A percentile compares a stretch with the other conserved stretches of the same genome.
Conservation (phyloP, 2,113 vertebrate genomes). For the Misgurnus mizolepis region DNA sequence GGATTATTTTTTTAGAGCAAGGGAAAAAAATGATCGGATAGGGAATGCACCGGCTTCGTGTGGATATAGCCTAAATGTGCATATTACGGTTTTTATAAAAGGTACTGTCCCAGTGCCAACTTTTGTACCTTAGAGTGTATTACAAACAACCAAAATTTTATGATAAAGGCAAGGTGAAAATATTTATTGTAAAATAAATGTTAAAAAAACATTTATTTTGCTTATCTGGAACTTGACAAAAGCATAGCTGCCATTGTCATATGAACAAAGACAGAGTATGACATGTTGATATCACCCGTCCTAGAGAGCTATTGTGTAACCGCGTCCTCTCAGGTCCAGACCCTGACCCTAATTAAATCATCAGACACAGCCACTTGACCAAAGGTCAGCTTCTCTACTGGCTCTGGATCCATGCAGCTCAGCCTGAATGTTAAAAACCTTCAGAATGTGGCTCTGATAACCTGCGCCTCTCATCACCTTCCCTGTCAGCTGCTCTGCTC, state of each 20-base stretch:
- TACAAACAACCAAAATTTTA: too few species aligned
- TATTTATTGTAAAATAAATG: background rate
- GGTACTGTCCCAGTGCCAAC: too few species aligned
- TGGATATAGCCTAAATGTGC: too few species aligned
- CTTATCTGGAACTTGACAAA: background rate
- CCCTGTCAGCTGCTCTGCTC: conserved; percentile 21
- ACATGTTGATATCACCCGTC: conserved; percentile 11
- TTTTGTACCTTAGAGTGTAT: too few species aligned
- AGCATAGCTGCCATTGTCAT: conserved; percentile 8
- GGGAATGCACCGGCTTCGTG: too few species aligned
- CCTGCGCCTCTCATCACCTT: conserved; percentile 9
- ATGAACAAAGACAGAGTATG: conserved; percentile 37
- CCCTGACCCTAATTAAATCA: conserved; percentile 76
- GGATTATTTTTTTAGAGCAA: too few species aligned
- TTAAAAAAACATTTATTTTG: background rate
- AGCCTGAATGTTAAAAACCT: conserved; percentile 48
- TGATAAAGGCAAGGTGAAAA: too few species aligned
- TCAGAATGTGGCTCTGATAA: conserved; percentile 34
- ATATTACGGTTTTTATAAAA: too few species aligned
- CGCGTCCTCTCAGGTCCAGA: conserved; percentile 41
- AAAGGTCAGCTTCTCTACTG: conserved; percentile 58
- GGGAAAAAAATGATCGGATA: too few species aligned
- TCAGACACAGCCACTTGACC: conserved; percentile 72
- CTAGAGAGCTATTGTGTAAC: conserved; percentile 37
- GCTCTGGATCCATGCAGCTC: conserved; percentile 46